Conservation (phyloP, 2,888 invertebrate genomes). For the Microctonus brassicae region DNA sequence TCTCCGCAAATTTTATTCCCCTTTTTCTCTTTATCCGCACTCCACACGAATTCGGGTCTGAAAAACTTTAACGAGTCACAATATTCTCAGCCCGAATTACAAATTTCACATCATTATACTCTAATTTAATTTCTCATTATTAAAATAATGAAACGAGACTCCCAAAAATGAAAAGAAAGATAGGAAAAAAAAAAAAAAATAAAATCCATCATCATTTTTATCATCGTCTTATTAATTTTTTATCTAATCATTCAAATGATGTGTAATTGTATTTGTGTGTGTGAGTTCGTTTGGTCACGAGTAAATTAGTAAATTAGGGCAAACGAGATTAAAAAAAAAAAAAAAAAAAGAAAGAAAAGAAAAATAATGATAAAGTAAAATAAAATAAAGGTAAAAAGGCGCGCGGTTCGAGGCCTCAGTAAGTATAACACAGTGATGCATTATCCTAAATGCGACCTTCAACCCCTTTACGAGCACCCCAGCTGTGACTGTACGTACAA, state of each 20-base stretch:
- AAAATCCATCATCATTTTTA: slow-evolving; percentile 17
- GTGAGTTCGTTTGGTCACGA: background rate
- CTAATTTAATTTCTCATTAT: background rate
- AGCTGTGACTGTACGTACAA: slow-evolving; percentile 57
- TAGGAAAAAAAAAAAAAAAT: slow-evolving; percentile 20
- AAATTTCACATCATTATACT: background rate
- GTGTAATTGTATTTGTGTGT: background rate
- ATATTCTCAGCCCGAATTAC: slow-evolving; percentile 2
- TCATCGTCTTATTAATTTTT: background rate
- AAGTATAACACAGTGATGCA: slow-evolving; percentile 67
- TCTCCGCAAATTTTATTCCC: background rate
- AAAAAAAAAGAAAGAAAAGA: slow-evolving; percentile 14
- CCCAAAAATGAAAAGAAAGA: slow-evolving; percentile 14
- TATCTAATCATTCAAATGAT: slow-evolving; percentile 21
- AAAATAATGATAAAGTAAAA: slow-evolving; percentile 23
- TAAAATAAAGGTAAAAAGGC: slow-evolving; percentile 54
- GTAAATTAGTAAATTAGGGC: no score
- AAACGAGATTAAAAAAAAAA: slow-evolving; percentile 26
- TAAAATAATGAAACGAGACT: background rate
- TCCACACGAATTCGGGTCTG: slow-evolving; percentile 54
- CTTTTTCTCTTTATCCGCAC: slow-evolving; percentile 42
- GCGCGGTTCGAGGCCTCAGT: slow-evolving; percentile 58
- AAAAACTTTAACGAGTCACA: slow-evolving; percentile 31
- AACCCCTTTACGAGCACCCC: slow-evolving; percentile 55
- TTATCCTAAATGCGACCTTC: slow-evolving; percentile 65